Conservation (phyloP, 2,797 vertebrate genomes). For the Danio tinwini region DNA sequence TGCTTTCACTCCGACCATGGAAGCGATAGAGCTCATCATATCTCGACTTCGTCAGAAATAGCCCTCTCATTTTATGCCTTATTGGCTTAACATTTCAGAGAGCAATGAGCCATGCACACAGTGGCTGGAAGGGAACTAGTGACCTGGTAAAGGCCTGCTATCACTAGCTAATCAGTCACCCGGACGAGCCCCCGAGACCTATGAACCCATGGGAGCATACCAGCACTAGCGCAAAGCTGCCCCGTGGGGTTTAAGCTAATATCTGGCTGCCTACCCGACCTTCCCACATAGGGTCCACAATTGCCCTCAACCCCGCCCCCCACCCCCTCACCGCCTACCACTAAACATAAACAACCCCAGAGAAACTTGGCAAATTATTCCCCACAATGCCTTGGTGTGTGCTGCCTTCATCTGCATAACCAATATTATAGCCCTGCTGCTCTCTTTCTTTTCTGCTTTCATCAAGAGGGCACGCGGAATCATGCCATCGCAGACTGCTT, state of each 20-base stretch:
- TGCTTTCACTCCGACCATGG: not conserved
- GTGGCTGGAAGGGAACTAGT: slow-evolving; percentile 61
- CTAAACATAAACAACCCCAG: slow-evolving; percentile 47
- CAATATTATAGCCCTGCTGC: slow-evolving; percentile 52
- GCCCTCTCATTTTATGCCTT: slow-evolving; percentile 44
- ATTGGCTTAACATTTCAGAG: slow-evolving; percentile 59
- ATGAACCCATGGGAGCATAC: slow-evolving; percentile 16
- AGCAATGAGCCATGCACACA: slow-evolving; percentile 68
- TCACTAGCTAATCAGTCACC: slow-evolving; percentile 70
- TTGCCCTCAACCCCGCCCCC: slow-evolving; percentile 23
- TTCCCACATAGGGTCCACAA: slow-evolving; percentile 45
- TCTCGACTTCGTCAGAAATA: slow-evolving; percentile 30
- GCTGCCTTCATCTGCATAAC: slow-evolving; percentile 55
- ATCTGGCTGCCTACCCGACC: slow-evolving; percentile 33
- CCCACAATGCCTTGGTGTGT: slow-evolving; percentile 30
- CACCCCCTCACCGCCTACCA: slow-evolving; percentile 24
- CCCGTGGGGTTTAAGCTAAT: not conserved
- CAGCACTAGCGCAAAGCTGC: not conserved
- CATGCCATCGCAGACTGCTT: slow-evolving; percentile 37
- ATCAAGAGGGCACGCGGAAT: slow-evolving; percentile 49
- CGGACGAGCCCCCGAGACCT: slow-evolving; percentile 39
- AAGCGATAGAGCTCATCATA: slow-evolving; percentile 19
- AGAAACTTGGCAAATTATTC: slow-evolving; percentile 50
- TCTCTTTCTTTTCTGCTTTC: slow-evolving; percentile 39
- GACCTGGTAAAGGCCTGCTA: slow-evolving; percentile 67